Evolutionary conservation across 2,797 vertebrate genomes (phyloP).

Genomic region (Micromesistius poutassou): DNA sequence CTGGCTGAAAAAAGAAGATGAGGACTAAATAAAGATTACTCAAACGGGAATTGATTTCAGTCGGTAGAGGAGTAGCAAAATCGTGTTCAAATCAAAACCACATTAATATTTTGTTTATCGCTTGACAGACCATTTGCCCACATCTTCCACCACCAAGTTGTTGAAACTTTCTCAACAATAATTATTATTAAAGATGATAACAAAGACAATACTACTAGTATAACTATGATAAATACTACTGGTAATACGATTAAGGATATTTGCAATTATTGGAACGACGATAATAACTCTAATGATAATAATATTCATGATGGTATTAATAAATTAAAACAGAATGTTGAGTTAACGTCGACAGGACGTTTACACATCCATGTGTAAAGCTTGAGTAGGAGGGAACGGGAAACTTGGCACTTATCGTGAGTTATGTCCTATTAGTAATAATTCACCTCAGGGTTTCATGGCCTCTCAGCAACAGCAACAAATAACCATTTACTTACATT

Average conservation of each 20-base stretch:
- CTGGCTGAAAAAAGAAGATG: neutral
- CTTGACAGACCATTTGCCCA: neutral
- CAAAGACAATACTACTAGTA: neutral
- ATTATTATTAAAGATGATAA: neutral
- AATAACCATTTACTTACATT: neutral
- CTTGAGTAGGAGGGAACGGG: neutral
- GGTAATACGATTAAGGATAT: neutral
- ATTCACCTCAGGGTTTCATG: neutral
- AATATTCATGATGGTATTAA: neutral
- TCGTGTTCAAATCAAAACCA: neutral
- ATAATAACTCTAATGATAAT: neutral
- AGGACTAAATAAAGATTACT: neutral
- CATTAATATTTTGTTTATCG: neutral
- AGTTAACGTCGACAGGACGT: neutral
- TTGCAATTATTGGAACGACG: neutral
- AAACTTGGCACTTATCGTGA: neutral
- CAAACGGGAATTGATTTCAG: neutral
- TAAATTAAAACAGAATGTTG: neutral
- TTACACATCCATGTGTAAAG: neutral
- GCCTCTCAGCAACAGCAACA: neutral
- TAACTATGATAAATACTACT: neutral
- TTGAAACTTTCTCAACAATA: neutral
- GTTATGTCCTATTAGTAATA: neutral
- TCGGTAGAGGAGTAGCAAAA: neutral
- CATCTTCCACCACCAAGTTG: neutral